Conservation (phyloP, 2,888 invertebrate genomes). For the Acronicta alni region DNA sequence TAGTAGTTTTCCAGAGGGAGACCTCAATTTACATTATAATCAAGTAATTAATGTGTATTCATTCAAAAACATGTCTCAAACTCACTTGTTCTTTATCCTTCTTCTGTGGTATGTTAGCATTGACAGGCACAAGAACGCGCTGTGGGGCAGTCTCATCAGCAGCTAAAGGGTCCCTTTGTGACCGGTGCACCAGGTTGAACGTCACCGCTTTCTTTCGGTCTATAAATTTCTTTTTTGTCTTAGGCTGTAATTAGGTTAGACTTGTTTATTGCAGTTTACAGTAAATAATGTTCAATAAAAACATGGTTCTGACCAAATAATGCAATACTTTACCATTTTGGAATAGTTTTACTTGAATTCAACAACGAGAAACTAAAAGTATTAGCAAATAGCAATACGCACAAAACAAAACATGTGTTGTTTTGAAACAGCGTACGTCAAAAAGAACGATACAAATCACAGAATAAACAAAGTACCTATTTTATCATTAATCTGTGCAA, state of each 20-base stretch:
- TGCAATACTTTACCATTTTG: conserved; percentile 68
- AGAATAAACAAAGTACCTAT: too few relatives aligned
- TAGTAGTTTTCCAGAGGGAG: too few relatives aligned
- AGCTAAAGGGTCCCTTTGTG: conserved; percentile 97
- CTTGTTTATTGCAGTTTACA: conserved; percentile 12
- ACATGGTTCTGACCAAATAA: neutral
- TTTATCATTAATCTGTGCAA: too few relatives aligned
- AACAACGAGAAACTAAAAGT: conserved; percentile 12
- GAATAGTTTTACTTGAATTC: conserved; percentile 9
- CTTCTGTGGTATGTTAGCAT: conserved; percentile 78
- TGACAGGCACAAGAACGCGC: conserved; percentile 93
- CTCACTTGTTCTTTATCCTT: conserved; percentile 82
- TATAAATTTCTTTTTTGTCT: conserved; percentile 95
- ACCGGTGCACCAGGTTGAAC: conserved; percentile 97
- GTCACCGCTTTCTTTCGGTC: conserved; percentile 97
- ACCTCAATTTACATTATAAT: too few relatives aligned
- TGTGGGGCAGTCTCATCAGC: conserved; percentile 97
- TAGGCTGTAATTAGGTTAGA: conserved; percentile 86
- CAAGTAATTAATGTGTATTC: neutral
- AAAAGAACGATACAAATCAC: conserved; percentile 12
- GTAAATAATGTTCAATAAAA: neutral
- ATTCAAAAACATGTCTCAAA: conserved; percentile 33
- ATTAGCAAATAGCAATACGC: conserved; percentile 38
- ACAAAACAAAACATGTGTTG: conserved; percentile 80
- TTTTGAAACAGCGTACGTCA: conserved; percentile 66